phyloP scores from a whole-genome alignment of 2,113 vertebrate genomes.

The Thymallus thymallus region DNA sequence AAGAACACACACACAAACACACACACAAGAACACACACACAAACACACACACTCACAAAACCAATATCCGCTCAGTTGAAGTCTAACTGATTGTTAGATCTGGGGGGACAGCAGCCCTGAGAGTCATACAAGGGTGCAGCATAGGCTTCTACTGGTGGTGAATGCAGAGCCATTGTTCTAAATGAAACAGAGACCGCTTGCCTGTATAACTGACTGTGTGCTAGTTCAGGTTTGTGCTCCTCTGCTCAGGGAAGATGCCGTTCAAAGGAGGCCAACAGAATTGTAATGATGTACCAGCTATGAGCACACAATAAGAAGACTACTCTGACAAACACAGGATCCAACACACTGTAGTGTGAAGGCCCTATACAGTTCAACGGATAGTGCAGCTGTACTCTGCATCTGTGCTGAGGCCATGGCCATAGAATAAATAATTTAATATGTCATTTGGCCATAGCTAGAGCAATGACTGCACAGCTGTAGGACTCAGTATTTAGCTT shows the following conservation, averaged over 20 bases:
- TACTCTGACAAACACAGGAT: not conserved
- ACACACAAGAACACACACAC: not conserved
- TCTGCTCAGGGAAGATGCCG: constrained; percentile 21
- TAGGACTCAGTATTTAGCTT: too few species aligned
- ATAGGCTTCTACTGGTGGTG: not conserved
- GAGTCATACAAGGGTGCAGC: not conserved
- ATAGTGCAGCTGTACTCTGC: not conserved
- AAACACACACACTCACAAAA: not conserved
- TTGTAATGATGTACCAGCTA: constrained; percentile 15
- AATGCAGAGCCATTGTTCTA: constrained; percentile 17
- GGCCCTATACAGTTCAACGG: not conserved
- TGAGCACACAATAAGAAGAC: not conserved
- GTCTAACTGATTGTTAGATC: not conserved
- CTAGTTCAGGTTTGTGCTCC: constrained; percentile 29
- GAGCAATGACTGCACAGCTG: too few species aligned
- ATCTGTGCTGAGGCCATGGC: not conserved
- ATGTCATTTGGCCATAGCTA: too few species aligned
- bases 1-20: fast-evolving
- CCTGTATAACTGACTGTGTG: constrained; percentile 28
- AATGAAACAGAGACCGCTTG: not conserved
- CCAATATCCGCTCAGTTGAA: not conserved
- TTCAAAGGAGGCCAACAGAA: constrained; percentile 2
- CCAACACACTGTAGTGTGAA: not conserved
- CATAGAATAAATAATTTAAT: not conserved
- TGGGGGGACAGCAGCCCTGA: not conserved